A percentile compares a stretch with the other conserved stretches of the same genome.
phyloP scores from a whole-genome alignment of 2,797 vertebrate genomes.

The Muraenolepis orangiensis region DNA sequence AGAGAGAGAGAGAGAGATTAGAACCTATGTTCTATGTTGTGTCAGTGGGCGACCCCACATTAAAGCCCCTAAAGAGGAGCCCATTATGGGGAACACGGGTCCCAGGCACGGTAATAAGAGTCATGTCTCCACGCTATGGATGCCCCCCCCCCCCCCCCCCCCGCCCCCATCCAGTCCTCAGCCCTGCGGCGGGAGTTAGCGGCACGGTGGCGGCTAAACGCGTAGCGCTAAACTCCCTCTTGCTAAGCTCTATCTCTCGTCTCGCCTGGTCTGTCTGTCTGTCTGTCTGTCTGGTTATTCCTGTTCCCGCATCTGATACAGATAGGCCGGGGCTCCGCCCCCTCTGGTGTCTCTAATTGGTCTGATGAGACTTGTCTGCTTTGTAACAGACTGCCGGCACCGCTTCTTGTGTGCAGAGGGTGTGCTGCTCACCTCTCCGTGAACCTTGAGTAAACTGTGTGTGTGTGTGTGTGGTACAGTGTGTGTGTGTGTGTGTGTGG shows the following conservation, averaged over 20 bases:
- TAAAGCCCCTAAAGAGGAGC: conserved; percentile 73
- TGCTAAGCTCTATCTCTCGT: conserved; percentile 17
- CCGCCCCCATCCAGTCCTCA: conserved; percentile 57
- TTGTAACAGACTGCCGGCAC: conserved; percentile 46
- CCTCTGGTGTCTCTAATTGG: conserved; percentile 62
- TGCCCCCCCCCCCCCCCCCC: too few relatives aligned
- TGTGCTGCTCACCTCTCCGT: conserved; percentile 34
- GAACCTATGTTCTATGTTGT: conserved; percentile 71
- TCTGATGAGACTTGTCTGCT: conserved; percentile 59
- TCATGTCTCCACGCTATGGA: conserved; percentile 61
- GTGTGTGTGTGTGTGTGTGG: too few relatives aligned
- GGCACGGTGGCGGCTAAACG: conserved; percentile 24
- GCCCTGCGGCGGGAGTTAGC: conserved; percentile 44
- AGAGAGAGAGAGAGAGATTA: conserved; percentile 53
- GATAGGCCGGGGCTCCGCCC: conserved; percentile 50
- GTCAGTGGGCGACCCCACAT: conserved; percentile 75
- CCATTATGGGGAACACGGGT: conserved; percentile 75
- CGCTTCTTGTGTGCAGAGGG: conserved; percentile 46
- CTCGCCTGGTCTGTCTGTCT: conserved; percentile 42
- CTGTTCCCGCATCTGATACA: conserved; percentile 56
- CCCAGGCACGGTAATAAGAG: conserved; percentile 70
- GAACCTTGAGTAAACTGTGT: conserved; percentile 32
- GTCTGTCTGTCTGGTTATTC: conserved; percentile 56
- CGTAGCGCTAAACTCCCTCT: conserved; percentile 40
- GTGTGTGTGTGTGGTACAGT: neutral